phyloP scores from a whole-genome alignment of 1,140 invertebrate species.

The Tachypleus tridentatus region DNA sequence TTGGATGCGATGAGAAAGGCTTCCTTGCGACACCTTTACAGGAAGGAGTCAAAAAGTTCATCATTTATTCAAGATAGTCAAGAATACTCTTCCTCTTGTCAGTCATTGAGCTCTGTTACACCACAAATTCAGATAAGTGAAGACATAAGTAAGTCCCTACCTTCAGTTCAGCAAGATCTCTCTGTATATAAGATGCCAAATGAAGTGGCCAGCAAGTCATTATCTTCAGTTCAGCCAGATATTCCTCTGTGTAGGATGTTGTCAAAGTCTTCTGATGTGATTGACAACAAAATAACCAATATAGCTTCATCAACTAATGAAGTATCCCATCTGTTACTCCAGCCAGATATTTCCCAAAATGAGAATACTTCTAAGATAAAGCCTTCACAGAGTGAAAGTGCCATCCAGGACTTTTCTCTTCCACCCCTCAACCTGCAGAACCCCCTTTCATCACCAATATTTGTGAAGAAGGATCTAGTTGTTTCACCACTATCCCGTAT shows the following conservation, averaged over 20 bases:
- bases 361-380: conserved; percentile 48
- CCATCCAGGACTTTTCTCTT: conserved; percentile 44
- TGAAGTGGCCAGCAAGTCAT: no score
- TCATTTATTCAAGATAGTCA: background rate
- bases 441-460: conserved; percentile 18
- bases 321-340: conserved; percentile 15
- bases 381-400: conserved; percentile 63
- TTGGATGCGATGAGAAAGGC: conserved; percentile 27
- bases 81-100: no score
- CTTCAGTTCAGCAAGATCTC: no score
- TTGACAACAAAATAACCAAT: conserved; percentile 33
- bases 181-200: no score
- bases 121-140: no score
- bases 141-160: no score
- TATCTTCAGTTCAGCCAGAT: conserved; percentile 1
- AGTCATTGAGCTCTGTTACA: no score
- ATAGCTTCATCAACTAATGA: conserved; percentile 13
- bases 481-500: conserved; percentile 26
- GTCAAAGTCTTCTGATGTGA: conserved; percentile 51
- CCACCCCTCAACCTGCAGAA: conserved; percentile 24
- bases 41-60: conserved; percentile 15
- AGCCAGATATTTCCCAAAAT: conserved; percentile 9
- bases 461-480: conserved; percentile 27
- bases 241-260: conserved; percentile 9
- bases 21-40: conserved; percentile 18